Evolutionary conservation across 2,113 vertebrate genomes (phyloP).

Genomic region (Egretta garzetta): DNA sequence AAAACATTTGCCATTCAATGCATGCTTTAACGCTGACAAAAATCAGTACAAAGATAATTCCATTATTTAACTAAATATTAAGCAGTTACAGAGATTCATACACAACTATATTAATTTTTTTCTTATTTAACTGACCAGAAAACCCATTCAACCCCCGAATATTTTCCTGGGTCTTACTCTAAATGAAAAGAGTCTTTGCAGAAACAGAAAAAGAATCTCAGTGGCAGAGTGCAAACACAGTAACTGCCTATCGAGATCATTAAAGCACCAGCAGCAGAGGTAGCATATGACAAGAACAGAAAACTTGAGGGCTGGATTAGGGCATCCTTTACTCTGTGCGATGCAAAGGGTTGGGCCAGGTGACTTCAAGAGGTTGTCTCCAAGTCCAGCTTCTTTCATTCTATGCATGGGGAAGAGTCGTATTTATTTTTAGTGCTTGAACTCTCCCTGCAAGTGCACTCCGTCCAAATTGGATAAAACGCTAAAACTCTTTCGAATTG

Average conservation of each 20-base stretch:
- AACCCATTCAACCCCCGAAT: not conserved
- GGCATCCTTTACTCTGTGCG: not conserved
- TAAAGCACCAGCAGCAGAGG: not conserved
- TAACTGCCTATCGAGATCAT: not conserved
- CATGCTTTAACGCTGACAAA: not conserved
- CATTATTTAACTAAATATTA: not conserved
- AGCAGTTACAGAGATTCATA: conserved; percentile 13
- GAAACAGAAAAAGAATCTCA: conserved; percentile 14
- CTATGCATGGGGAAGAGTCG: not conserved
- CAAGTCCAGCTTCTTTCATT: not conserved
- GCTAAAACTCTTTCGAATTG: not conserved
- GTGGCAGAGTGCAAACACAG: not conserved
- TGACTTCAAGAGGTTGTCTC: not conserved
- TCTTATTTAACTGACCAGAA: conserved; percentile 40
- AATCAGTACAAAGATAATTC: not conserved
- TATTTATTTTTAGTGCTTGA: not conserved
- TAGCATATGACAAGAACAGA: not conserved
- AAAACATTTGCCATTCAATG: not conserved
- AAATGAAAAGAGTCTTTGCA: not conserved
- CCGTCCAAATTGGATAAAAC: not conserved
- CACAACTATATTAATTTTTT: not conserved
- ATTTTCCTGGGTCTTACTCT: not conserved
- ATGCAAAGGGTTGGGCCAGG: not conserved
- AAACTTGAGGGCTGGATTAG: not conserved
- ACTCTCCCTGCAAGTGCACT: not conserved